Conservation (phyloP, 2,888 invertebrate genomes). For the Andrena hattorfiana region DNA sequence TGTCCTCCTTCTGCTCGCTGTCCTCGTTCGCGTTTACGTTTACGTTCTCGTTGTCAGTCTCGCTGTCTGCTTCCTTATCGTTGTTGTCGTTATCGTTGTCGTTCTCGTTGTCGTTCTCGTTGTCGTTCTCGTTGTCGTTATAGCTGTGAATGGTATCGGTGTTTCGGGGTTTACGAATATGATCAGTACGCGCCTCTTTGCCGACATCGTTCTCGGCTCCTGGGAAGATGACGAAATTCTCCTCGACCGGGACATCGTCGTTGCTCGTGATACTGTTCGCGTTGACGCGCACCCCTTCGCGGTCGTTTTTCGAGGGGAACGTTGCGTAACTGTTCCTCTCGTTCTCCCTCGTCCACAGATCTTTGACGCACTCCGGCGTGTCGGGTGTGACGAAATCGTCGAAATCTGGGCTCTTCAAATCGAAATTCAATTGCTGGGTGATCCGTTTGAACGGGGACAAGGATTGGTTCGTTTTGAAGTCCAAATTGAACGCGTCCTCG, state of each 20-base stretch:
- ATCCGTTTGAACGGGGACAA: slow-evolving; percentile 91
- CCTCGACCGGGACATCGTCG: slow-evolving; percentile 77
- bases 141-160: neutral
- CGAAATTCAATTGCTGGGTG: slow-evolving; percentile 91
- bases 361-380: slow-evolving; percentile 88
- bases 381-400: slow-evolving; percentile 90
- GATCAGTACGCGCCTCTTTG: slow-evolving; percentile 42
- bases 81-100: neutral
- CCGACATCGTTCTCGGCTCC: slow-evolving; percentile 86
- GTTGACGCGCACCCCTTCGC: neutral
- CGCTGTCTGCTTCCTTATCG: neutral
- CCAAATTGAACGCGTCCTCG: slow-evolving; percentile 74
- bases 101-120: neutral
- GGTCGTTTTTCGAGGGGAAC: slow-evolving; percentile 66
- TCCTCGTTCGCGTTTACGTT: neutral
- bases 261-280: neutral
- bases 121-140: neutral
- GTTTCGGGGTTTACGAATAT: neutral
- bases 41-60: slow-evolving; percentile 1
- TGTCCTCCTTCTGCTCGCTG: slow-evolving; percentile 78
- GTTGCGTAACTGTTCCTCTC: slow-evolving; percentile 79
- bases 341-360: slow-evolving; percentile 88
- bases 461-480: slow-evolving; percentile 84
- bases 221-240: slow-evolving; percentile 87
- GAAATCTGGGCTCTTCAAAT: slow-evolving; percentile 90